Evolutionary conservation across 2,888 invertebrate genomes (phyloP).

Genomic region (Stictocephala bisonia): DNA sequence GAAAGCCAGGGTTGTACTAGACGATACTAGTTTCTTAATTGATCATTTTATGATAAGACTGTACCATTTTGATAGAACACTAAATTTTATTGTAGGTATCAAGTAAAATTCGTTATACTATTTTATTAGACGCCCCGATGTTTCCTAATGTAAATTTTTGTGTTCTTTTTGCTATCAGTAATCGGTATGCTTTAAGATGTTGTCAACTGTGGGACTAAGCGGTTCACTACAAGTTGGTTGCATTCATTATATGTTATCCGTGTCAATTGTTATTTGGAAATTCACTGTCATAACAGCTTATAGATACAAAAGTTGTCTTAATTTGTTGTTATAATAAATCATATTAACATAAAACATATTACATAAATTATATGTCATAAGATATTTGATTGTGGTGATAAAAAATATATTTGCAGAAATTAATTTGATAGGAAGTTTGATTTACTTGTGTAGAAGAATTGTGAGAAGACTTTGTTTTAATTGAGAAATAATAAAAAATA

Average conservation of each 20-base stretch:
- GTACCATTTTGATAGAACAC: slow-evolving; percentile 37
- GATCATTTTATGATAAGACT: slow-evolving; percentile 39
- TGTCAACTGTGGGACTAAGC: slow-evolving; percentile 19
- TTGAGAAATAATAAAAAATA: slow-evolving; percentile 23
- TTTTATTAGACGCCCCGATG: slow-evolving; percentile 16
- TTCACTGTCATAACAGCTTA: slow-evolving; percentile 36
- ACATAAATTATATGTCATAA: slow-evolving; percentile 39
- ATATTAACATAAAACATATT: slow-evolving; percentile 23
- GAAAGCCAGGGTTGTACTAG: slow-evolving; percentile 38
- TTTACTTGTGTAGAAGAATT: slow-evolving; percentile 36
- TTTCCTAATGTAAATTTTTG: background rate
- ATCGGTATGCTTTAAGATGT: slow-evolving; percentile 30
- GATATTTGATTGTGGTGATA: slow-evolving; percentile 31
- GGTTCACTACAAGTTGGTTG: slow-evolving; percentile 1
- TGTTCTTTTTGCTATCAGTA: slow-evolving; percentile 19
- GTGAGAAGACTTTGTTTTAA: slow-evolving; percentile 20
- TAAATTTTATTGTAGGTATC: slow-evolving; percentile 34
- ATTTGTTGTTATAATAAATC: slow-evolving; percentile 11
- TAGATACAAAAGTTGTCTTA: slow-evolving; percentile 36
- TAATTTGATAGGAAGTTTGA: slow-evolving; percentile 33
- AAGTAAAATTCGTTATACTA: slow-evolving; percentile 13
- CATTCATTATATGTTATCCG: slow-evolving; percentile 26
- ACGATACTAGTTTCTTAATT: slow-evolving; percentile 35
- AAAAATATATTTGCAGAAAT: slow-evolving; percentile 32
- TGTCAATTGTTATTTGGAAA: slow-evolving; percentile 25